These are phyloP conservation scores for Micrastur ruficollis DNA, from an alignment of 2,797 vertebrate genomes.

Conservation along the genomic window DNA sequence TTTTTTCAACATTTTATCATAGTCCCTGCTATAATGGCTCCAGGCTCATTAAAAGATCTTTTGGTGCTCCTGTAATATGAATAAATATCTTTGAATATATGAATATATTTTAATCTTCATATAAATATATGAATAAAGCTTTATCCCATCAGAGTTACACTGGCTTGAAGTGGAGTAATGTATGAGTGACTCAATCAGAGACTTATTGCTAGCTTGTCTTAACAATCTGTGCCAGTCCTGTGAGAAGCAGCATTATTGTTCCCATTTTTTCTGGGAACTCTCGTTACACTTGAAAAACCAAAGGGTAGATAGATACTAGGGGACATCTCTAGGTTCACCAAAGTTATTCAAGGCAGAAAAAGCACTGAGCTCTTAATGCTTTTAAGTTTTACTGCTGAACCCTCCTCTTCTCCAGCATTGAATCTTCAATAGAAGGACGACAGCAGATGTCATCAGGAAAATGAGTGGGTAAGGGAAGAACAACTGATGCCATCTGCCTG, in stretches of 20 bases:
- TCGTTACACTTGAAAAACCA: neutral
- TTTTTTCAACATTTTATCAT: constrained; percentile 7
- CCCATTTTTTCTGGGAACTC: neutral
- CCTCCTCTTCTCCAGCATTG: neutral
- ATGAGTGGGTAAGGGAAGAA: too few relatives aligned
- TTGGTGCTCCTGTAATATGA: neutral
- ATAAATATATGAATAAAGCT: neutral
- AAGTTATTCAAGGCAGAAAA: neutral
- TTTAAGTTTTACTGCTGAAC: neutral
- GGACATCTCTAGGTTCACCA: neutral
- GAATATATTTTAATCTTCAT: neutral
- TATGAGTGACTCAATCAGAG: neutral
- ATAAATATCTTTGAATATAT: constrained; percentile 1
- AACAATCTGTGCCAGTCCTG: neutral
- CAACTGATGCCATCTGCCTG: too few relatives aligned
- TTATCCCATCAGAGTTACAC: neutral
- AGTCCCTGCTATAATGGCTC: neutral
- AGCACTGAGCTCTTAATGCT: neutral
- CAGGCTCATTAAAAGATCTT: neutral
- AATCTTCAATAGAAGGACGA: neutral
- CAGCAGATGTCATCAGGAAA: neutral
- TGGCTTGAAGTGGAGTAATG: neutral
- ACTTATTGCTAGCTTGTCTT: neutral
- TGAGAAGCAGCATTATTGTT: neutral
- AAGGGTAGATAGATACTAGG: neutral